Evolutionary conservation across 2,797 vertebrate genomes (phyloP).

Genomic region (Rhabdophis nuchalis): DNA sequence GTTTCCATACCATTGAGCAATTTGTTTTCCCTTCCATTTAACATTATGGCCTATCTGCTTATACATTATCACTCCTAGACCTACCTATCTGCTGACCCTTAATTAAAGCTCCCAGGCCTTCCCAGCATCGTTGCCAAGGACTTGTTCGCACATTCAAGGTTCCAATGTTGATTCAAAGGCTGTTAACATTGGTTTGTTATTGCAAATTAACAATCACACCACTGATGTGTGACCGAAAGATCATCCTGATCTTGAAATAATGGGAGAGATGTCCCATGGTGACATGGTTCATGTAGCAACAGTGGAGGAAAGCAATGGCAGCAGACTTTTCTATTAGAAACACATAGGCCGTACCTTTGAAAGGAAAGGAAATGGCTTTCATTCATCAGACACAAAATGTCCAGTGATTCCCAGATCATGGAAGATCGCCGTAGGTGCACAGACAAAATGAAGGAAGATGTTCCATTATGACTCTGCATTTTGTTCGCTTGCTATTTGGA

Average conservation of each 20-base stretch:
- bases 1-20: not conserved
- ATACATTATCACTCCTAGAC: not conserved
- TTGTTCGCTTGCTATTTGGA: not conserved
- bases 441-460: not conserved
- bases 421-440: not conserved
- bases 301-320: not conserved
- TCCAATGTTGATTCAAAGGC: slow-evolving; percentile 18
- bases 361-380: not conserved
- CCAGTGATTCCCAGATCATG: not conserved
- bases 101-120: slow-evolving; percentile 1
- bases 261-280: not conserved
- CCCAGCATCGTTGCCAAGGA: not conserved
- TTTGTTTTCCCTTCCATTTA: not conserved
- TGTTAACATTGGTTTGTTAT: slow-evolving; percentile 16
- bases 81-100: slow-evolving; percentile 11
- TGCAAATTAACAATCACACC: slow-evolving; percentile 11
- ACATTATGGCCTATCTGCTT: not conserved
- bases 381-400: not conserved
- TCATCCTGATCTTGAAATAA: not conserved
- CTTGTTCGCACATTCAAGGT: slow-evolving; percentile 15
- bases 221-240: not conserved
- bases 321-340: not conserved
- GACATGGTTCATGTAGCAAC: not conserved
- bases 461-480: not conserved
- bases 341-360: not conserved